Evolutionary conservation across 2,113 vertebrate genomes (phyloP).

Genomic region (Aphyosemion australe): DNA sequence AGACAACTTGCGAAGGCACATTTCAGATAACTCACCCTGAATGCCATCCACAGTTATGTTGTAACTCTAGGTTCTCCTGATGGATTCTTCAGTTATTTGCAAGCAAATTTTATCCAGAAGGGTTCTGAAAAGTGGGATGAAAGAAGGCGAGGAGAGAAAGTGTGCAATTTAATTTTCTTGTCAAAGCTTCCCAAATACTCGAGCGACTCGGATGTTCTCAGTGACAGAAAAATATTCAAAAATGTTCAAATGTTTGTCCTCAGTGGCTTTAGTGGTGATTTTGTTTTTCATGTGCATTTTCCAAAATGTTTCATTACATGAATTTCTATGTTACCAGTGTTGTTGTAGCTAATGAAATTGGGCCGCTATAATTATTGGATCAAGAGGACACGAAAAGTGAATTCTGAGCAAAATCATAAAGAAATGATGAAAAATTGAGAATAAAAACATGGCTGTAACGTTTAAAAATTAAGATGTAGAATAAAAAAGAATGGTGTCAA

Average conservation of each 20-base stretch:
- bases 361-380: background rate
- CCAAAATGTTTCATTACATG: background rate
- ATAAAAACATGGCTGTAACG: no score
- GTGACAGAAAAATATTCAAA: no score
- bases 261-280: no score
- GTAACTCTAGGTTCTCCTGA: constrained; percentile 3
- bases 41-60: constrained; percentile 38
- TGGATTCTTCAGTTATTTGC: constrained; percentile 29
- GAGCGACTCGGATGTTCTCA: background rate
- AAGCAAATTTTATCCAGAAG: background rate
- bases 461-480: no score
- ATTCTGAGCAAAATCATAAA: no score
- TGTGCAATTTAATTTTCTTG: background rate
- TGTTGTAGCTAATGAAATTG: no score
- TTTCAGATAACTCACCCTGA: constrained; percentile 38
- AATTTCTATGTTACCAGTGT: no score
- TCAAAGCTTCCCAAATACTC: background rate
- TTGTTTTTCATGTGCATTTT: no score
- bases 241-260: no score
- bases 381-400: background rate
- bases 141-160: constrained; percentile 28
- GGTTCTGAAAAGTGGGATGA: constrained; percentile 23
- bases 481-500: no score
- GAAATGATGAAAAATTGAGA: no score
- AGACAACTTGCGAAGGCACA: constrained; percentile 45